Evolutionary conservation across 2,888 invertebrate species (phyloP).

Genomic region (Pantelozetes paolii): DNA sequence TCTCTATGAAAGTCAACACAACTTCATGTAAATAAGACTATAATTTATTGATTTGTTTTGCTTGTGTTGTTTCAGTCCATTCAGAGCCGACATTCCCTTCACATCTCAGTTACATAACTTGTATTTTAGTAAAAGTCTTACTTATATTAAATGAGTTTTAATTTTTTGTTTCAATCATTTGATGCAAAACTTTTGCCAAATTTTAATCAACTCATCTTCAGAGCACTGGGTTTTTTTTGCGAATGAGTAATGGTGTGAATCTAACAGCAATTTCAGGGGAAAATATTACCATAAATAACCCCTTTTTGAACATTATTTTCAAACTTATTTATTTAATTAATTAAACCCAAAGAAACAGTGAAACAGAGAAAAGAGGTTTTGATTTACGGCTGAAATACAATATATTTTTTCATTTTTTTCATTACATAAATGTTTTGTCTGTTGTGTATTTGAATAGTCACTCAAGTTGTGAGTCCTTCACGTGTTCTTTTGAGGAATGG

Average conservation of each 20-base stretch:
- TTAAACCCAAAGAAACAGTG: too few relatives aligned
- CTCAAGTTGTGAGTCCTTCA: background rate
- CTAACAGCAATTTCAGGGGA: too few relatives aligned
- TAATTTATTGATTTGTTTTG: slow-evolving; percentile 15
- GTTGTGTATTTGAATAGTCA: background rate
- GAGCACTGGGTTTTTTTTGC: too few relatives aligned
- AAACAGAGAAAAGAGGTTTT: too few relatives aligned
- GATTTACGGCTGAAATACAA: too few relatives aligned
- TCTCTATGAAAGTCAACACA: slow-evolving; percentile 13
- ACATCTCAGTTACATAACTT: background rate
- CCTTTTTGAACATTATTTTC: too few relatives aligned
- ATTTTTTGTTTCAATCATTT: background rate
- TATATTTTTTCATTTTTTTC: background rate
- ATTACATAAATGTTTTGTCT: background rate
- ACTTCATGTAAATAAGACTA: slow-evolving; percentile 10
- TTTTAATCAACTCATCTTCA: too few relatives aligned
- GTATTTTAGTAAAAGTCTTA: too few relatives aligned
- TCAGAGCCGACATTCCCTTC: background rate
- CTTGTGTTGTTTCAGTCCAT: background rate
- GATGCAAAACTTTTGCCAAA: background rate
- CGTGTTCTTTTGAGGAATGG: slow-evolving; percentile 18
- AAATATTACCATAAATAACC: too few relatives aligned
- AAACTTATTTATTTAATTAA: too few relatives aligned
- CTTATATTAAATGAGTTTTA: too few relatives aligned
- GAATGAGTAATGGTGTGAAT: too few relatives aligned